phyloP scores from a whole-genome alignment of 2,797 vertebrate genomes.

The Anas capensis region DNA sequence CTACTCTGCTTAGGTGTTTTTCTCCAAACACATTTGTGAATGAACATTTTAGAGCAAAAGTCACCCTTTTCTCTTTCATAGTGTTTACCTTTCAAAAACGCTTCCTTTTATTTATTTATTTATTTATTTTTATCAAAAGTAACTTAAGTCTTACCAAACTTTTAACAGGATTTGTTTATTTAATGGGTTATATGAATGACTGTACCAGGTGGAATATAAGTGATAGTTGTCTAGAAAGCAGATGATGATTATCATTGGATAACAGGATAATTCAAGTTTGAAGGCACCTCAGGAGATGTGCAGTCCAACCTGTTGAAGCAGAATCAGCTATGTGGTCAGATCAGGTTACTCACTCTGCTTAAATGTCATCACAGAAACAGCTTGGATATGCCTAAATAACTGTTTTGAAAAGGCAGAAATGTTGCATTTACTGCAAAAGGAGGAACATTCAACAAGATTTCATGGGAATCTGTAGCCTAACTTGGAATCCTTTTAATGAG shows the following conservation, averaged over 20 bases:
- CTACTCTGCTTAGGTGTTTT: background rate
- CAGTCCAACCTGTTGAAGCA: background rate
- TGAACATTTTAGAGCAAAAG: background rate
- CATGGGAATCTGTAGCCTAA: background rate
- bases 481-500: background rate
- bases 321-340: background rate
- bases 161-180: slow-evolving; percentile 54
- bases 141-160: slow-evolving; percentile 35
- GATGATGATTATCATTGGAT: background rate
- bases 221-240: slow-evolving; percentile 31
- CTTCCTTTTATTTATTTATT: background rate
- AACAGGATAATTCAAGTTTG: background rate
- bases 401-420: background rate
- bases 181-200: background rate
- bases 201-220: background rate
- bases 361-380: slow-evolving; percentile 42
- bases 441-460: background rate
- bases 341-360: slow-evolving; percentile 3
- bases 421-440: background rate
- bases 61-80: background rate
- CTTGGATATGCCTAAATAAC: background rate
- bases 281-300: background rate
- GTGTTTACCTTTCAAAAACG: slow-evolving; percentile 47
- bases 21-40: background rate
- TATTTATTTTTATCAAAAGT: slow-evolving; percentile 10